Evolutionary conservation across 2,797 vertebrate genomes (phyloP), one percentile per base, ranked within the genome.

Genomic region (Gila robusta): DNA sequence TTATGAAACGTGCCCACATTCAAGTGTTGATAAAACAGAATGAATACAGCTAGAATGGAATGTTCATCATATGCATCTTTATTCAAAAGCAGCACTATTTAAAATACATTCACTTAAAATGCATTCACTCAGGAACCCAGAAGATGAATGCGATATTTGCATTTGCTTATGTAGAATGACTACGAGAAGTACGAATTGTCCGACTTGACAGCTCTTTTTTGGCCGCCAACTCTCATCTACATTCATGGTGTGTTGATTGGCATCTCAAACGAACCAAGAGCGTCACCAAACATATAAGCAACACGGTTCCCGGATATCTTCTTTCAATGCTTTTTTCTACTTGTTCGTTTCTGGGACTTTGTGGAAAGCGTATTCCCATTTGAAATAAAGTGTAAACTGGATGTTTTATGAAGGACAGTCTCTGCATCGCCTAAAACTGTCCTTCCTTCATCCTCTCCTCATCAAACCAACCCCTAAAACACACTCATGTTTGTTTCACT

Each of bases 211-310:
- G 74, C 52, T 78, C 74, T 39, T 14, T 47, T 54, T 54, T 12
- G 9, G 9, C 47, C 5, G 2, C n/a, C 5, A 6, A 11, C 26
- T 52, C 72, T 35, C 73, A 19, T 76, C 73, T 54, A 37, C 32
- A 9, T 56, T 77, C 73, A 56, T 8, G 4, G 7, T 12, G 1
- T 39, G 52, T 26, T 2, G 73, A 26, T 78, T 39, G 52, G 76
- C 76, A 26, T 78, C 52, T 59, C 12, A 78, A 59, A 59, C 59
- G 12, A 39, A 54, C 35, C 52, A 10, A 78, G 74, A 59, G 74
- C n/a, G 52, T 37, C 52, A 39, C 52, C 32, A 23, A 78, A 59
- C 76, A 59, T 26, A 26, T 17, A 17, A 59, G 35, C 32, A n/a
- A 23, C 74, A 56, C 32, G 35, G 9, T 12, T 56, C 32, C 21